Evolutionary conservation across 92 coral and sea anemone genomes (phyloP), one percentile per base, ranked within the genome.

Genomic region (Zoanthus sociatus): DNA sequence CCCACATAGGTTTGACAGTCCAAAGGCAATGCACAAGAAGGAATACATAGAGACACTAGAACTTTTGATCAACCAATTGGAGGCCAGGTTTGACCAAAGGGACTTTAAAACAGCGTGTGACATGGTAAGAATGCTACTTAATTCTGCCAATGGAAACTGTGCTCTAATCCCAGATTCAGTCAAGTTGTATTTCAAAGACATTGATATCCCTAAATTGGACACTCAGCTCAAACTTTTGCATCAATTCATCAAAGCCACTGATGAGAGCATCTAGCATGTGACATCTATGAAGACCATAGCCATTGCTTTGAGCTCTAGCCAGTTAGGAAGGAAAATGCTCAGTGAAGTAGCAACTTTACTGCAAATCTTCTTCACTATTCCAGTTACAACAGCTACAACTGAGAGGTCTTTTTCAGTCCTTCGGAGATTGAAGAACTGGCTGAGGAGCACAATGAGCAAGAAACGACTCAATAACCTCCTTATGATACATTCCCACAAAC

Each of bases 1-100:
- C 21, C 84, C 84, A 56, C 84, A 79, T 30, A 16, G 84, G 16
- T 79, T 79, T 79, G 14, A 42, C 18, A 9, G 71, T 16, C 84
- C 84, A 11, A 79, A 79, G 31, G 84, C 26, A 20, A 55, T 31
- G 7, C 84, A 79, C 47, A 70, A 71, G 6, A 47, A 79, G 21
- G 84, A 79, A 53, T 77, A 20, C 45, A 20, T 15, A n/a, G 63
- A 77, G 17, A 71, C 84, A 12, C 26, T 79, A 13, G 84, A 79
- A 60, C 84, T 51, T 11, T 45, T 79, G 6, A 50, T 55, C 46
- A 79, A 56, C 54, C 84, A 79, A 60, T 71, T 79, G 18, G 73
- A 79, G 51, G 61, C 21, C 18, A 14, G 84, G 47, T 79, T 79
- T 58, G 50, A 79, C 5, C 84, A 79, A 20, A 12, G 30, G 6